Evolutionary conservation across 1,140 invertebrate genomes (phyloP).

Genomic region (Drosophila trapezifrons): DNA sequence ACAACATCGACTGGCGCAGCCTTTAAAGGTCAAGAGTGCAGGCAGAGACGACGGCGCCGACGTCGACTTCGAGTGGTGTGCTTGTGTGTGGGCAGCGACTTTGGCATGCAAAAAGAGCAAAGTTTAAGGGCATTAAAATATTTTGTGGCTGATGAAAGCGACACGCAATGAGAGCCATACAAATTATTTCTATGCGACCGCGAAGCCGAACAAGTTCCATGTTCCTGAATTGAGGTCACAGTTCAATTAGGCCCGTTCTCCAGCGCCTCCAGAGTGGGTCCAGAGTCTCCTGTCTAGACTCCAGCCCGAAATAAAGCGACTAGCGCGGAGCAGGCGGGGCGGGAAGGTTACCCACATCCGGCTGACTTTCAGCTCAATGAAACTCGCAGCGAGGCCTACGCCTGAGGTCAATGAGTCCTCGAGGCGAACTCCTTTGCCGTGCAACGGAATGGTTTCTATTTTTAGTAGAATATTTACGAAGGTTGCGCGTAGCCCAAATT

Average conservation of each 20-base stretch:
- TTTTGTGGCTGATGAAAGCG: constrained; percentile 74
- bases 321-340: neutral
- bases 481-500: constrained; percentile 47
- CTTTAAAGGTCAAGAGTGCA: constrained; percentile 82
- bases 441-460: constrained; percentile 38
- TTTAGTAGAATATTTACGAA: constrained; percentile 51
- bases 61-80: constrained; percentile 17
- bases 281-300: constrained; percentile 36
- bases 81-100: constrained; percentile 43
- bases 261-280: constrained; percentile 42
- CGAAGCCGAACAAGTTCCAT: constrained; percentile 60
- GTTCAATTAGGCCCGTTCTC: constrained; percentile 51
- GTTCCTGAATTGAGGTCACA: constrained; percentile 50
- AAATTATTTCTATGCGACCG: constrained; percentile 57
- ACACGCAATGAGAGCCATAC: constrained; percentile 61
- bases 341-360: constrained; percentile 20
- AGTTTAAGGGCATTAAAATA: constrained; percentile 81
- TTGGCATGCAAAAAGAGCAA: constrained; percentile 71
- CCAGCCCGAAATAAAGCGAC: constrained; percentile 10
- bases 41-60: constrained; percentile 34
- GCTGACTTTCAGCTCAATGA: constrained; percentile 62
- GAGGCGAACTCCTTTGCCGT: constrained; percentile 40
- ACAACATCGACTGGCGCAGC: constrained; percentile 39
- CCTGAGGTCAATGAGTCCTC: constrained; percentile 80
- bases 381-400: constrained; percentile 38